Conservation (phyloP, 2,888 invertebrate genomes). For the Malthinus seriepunctatus region DNA sequence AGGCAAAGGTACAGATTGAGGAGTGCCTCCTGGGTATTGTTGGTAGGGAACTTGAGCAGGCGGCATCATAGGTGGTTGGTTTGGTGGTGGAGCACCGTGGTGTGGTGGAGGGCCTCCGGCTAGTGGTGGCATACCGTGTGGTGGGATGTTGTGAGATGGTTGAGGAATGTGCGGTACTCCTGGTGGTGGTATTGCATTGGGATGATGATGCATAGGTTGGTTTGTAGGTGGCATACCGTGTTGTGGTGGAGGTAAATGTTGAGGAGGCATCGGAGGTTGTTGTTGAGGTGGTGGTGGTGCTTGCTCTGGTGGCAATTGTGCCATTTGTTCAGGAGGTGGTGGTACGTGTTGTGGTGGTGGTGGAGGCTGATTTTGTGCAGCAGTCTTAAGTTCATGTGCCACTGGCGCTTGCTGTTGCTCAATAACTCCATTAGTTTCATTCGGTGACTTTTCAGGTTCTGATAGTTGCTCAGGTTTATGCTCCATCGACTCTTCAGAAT, state of each 20-base stretch:
- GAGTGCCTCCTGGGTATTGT: constrained; percentile 49
- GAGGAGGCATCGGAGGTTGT: constrained; percentile 24
- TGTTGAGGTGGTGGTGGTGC: constrained; percentile 34
- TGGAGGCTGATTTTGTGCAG: constrained; percentile 3
- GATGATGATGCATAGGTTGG: constrained; percentile 29
- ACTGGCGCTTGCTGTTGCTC: constrained; percentile 32
- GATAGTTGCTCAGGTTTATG: constrained; percentile 6
- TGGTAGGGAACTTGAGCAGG: constrained; percentile 52
- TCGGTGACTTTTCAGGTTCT: constrained; percentile 10
- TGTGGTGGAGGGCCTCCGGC: constrained; percentile 47
- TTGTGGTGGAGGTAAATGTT: constrained; percentile 29
- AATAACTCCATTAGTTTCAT: constrained; percentile 15
- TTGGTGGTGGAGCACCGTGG: constrained; percentile 45
- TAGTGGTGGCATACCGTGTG: constrained; percentile 30
- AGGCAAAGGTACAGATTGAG: constrained; percentile 59
- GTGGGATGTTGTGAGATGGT: constrained; percentile 29
- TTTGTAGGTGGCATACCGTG: constrained; percentile 32
- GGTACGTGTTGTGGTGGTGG: constrained; percentile 19
- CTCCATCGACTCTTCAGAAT: not conserved
- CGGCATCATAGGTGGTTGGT: constrained; percentile 51
- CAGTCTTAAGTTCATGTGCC: constrained; percentile 13
- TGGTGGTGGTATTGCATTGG: constrained; percentile 30
- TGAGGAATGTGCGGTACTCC: constrained; percentile 29
- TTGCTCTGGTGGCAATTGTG: constrained; percentile 22
- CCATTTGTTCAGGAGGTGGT: constrained; percentile 27